Conservation (phyloP, 2,797 vertebrate genomes). For the Jordanella pulchra region DNA sequence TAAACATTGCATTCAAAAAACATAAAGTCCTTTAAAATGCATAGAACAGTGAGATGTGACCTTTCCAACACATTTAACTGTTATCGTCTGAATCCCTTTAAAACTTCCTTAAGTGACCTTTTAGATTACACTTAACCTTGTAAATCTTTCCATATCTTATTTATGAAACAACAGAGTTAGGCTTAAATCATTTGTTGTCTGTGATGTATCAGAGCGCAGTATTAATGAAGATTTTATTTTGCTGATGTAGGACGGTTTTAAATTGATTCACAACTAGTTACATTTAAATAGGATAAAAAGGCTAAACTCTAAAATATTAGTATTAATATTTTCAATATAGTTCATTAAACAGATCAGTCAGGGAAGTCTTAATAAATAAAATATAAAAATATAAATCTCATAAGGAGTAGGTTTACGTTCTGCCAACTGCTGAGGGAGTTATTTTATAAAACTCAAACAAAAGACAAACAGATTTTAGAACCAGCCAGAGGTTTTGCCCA, state of each 20-base stretch:
- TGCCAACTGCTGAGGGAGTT: too few relatives aligned
- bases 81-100: not conserved
- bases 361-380: not conserved
- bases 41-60: not conserved
- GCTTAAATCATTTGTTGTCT: not conserved
- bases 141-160: not conserved
- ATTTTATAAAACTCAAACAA: too few relatives aligned
- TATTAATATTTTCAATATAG: too few relatives aligned
- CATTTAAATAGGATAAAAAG: not conserved
- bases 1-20: slow-evolving; percentile 6
- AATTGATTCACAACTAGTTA: not conserved
- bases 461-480: too few relatives aligned
- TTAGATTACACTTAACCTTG: not conserved
- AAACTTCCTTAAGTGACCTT: not conserved
- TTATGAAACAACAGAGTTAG: not conserved
- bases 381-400: too few relatives aligned
- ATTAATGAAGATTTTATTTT: not conserved
- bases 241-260: not conserved
- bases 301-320: not conserved
- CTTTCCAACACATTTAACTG: not conserved
- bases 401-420: too few relatives aligned
- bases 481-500: too few relatives aligned
- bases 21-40: not conserved
- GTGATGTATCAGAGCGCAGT: too few relatives aligned
- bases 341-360: not conserved